Conservation (phyloP, 2,797 vertebrate genomes). For the Syndactyla subalaris region DNA sequence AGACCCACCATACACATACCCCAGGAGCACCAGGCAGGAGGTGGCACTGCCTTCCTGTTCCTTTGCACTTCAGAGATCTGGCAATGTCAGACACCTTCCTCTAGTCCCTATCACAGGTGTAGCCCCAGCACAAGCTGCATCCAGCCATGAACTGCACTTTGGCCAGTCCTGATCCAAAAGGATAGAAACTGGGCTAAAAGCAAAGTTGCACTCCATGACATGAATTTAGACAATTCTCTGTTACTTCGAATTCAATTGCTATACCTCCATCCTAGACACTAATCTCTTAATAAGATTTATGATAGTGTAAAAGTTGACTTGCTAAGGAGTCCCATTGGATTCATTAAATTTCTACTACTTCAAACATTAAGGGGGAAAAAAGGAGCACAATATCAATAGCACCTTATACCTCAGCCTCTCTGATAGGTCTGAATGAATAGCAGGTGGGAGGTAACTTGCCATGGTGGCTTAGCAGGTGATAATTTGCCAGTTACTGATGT, state of each 20-base stretch:
- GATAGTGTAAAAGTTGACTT: neutral
- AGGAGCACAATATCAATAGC: neutral
- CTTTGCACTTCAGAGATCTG: neutral
- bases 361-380: neutral
- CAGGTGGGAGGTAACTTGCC: neutral
- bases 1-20: neutral
- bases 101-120: accelerated
- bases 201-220: neutral
- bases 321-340: neutral
- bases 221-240: neutral
- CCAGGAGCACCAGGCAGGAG: neutral
- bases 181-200: neutral
- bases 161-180: neutral
- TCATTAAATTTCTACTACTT: neutral
- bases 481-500: neutral
- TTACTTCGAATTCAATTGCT: neutral
- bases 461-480: neutral
- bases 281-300: neutral
- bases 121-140: neutral
- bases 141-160: neutral
- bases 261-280: neutral
- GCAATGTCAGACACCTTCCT: neutral
- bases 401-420: neutral
- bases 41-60: neutral
- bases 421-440: neutral